Percentiles rank a stretch among this genome's conserved stretches.
phyloP scores from a whole-genome alignment of 2,888 invertebrate species.

The Phyto melanocephala region DNA sequence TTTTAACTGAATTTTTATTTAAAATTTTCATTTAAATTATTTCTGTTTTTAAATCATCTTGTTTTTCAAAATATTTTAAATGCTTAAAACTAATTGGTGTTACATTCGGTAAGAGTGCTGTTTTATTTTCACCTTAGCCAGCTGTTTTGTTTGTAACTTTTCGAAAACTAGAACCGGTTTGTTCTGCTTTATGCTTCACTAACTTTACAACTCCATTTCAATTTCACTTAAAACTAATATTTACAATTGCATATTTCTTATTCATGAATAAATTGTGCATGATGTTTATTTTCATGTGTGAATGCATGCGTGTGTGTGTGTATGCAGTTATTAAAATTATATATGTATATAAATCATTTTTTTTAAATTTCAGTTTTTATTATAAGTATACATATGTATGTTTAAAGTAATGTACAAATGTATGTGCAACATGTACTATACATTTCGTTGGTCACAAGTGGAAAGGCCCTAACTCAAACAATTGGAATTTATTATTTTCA shows the following conservation, averaged over 20 bases:
- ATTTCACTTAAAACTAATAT: slow-evolving; percentile 47
- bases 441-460: no score
- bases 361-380: no score
- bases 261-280: no score
- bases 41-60: slow-evolving; percentile 27
- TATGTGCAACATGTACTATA: no score
- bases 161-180: slow-evolving; percentile 3
- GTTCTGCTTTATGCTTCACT: background rate
- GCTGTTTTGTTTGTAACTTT: background rate
- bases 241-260: slow-evolving; percentile 24
- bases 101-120: slow-evolving; percentile 48
- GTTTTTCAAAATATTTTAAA: slow-evolving; percentile 18
- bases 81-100: slow-evolving; percentile 64
- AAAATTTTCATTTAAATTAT: slow-evolving; percentile 7
- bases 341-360: no score
- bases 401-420: no score
- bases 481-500: no score
- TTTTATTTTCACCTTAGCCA: no score
- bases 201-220: slow-evolving; percentile 38
- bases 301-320: no score
- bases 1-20: slow-evolving; percentile 31
- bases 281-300: no score
- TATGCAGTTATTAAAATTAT: no score
- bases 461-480: no score
- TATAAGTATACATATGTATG: background rate